A percentile compares a stretch with the other conserved stretches of the same genome.
Evolutionary conservation across 2,113 vertebrate genomes (phyloP).

Genomic region (rabbit (Oryctolagus cuniculus)): DNA sequence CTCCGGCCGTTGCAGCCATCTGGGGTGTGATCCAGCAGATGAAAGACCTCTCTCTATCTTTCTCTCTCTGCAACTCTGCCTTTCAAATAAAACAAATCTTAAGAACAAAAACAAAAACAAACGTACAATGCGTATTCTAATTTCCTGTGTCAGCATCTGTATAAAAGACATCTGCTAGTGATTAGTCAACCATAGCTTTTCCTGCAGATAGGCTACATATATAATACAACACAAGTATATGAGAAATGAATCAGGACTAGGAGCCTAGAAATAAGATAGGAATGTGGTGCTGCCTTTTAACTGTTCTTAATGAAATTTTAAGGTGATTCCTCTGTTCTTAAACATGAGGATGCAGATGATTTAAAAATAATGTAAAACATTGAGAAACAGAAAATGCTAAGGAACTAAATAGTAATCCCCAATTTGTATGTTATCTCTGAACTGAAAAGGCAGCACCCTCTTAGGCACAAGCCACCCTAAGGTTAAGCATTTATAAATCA

Average conservation of each 20-base stretch:
- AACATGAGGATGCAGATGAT: not conserved
- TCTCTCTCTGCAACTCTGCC: too few relatives aligned
- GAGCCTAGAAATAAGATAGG: not conserved
- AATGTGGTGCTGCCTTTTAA: not conserved
- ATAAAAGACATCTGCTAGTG: not conserved
- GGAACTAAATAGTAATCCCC: conserved; percentile 2
- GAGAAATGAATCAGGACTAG: not conserved
- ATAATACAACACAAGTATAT: not conserved
- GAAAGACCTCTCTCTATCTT: too few relatives aligned
- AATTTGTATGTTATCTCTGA: conserved; percentile 43
- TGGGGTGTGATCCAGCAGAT: too few relatives aligned
- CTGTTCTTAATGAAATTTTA: not conserved
- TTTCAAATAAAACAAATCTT: too few relatives aligned
- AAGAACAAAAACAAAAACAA: not conserved
- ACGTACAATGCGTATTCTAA: not conserved
- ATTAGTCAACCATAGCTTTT: not conserved
- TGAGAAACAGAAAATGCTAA: not conserved
- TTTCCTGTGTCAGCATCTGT: not conserved
- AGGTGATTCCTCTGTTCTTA: conserved; percentile 32
- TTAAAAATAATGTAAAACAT: conserved; percentile 35
- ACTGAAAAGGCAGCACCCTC: not conserved
- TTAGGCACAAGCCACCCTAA: conserved; percentile 32
- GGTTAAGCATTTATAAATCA: conserved; percentile 26
- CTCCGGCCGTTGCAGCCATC: too few relatives aligned
- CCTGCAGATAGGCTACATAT: not conserved